Evolutionary conservation across 1,140 invertebrate genomes (phyloP), one percentile per base, ranked within the genome.

Genomic region (Drosophila ogumai): DNA sequence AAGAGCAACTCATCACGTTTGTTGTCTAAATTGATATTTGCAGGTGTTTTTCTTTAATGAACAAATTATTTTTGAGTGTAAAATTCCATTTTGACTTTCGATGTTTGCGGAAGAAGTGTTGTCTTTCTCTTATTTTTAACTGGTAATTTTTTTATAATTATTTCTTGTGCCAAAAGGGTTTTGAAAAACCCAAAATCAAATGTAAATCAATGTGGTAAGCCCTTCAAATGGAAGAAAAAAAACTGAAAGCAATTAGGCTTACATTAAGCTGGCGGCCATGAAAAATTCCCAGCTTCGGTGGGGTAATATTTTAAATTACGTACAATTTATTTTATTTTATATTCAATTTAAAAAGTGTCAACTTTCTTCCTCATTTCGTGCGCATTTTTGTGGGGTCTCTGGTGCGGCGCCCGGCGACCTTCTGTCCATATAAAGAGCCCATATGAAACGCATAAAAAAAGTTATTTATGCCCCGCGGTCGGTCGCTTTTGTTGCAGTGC

Each of bases 301-400:
- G 61, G 31, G 63, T 60, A 47, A 77, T 66, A 64, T 77, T 67
- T 67, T 55, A 84, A 82, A 79, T 86, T 84, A 79, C 65, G 75
- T 80, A 60, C 71, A 78, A 82, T 87, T 82, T 82, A 85, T 82
- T 88, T 79, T 84, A 79, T 79, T 87, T 82, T 75, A 69, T 80
- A 82, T 79, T 82, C 72, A 88, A 88, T 88, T 82, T 79, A 88
- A 88, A 87, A 87, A 88, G 67, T 88, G 82, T 82, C 84, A 80
- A 79, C 79, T 82, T 82, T 82, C 57, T 61, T 46, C 56, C 46
- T 34, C 71, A 57, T 69, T 72, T 69, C 31, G 50, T 46, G 28
- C 25, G 64, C 36, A 71, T 56, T 56, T 71, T 68, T 68, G 67
- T 31, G 44, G 25, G 47, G 25, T 15, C 34, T 19, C 50, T 56